Base-by-base conservation (phyloP, 92 coral and sea anemone species). In the Porites divaricata region DNA sequence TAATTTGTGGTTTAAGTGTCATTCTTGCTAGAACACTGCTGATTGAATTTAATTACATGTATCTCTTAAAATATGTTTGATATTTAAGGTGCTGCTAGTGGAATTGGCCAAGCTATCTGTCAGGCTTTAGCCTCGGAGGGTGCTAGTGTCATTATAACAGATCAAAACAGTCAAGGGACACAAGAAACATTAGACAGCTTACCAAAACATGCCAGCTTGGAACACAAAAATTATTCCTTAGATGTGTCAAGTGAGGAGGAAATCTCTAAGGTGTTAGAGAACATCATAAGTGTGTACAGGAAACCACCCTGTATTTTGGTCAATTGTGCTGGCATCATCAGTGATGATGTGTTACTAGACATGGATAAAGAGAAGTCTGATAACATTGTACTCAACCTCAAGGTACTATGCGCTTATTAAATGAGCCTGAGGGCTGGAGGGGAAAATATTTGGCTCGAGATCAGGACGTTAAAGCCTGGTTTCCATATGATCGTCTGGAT, bases 331-430 rank as follows among this genome's bases (percentile, higher is more conserved):
- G 98, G 99, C 13, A 93, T 96, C 41, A 89, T 86, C 16, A 93
- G 91, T 54, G 98, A 96, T 88, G 95, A 94, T 0, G 81, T 96
- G 70, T 65, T 96, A 54, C 67, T 96, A 35, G 88, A 93, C 70
- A 96, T 96, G 99, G 92, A 88, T 23, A 98, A 96, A 57, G 93
- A 96, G 52, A 88, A 81, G 45, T 96, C 95, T 89, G 98, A 94
- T 79, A 86, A 93, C 68, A 89, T 96, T 74, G 75, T 92, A 67
- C 90, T 96, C 14, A 95, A 96, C 75, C 92, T 96, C 10, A 96
- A 96, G 95, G 99, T 96, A 88, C 23, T 2, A 11, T 11, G 45
- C 45, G 4, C 45, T 35, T 35, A 35, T 12, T n/a, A 8, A 12
- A 5, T 65, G 26, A 35, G 45, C 4, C 0, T 5, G 45, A 35